phyloP scores from a whole-genome alignment of 2,888 invertebrate species.

The Muschampia plurimacula region DNA sequence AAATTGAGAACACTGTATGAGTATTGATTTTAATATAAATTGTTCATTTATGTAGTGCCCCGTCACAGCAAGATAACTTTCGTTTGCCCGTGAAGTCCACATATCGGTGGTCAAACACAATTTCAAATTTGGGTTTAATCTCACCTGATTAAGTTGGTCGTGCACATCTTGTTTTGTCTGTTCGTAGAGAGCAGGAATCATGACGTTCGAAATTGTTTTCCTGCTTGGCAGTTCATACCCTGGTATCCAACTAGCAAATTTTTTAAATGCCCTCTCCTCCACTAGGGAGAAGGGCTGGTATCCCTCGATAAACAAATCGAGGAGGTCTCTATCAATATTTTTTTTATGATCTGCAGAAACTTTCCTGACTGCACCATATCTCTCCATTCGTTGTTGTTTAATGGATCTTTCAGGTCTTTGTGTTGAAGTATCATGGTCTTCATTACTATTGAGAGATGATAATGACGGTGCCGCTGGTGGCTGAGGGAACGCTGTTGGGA shows the following conservation, averaged over 20 bases:
- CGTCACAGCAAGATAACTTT: slow-evolving; percentile 7
- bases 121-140: too few species aligned
- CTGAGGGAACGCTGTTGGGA: too few species aligned
- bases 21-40: slow-evolving; percentile 9
- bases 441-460: too few species aligned
- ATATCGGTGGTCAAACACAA: not conserved
- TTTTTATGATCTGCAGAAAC: too few species aligned
- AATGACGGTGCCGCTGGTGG: too few species aligned
- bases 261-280: slow-evolving; percentile 44
- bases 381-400: too few species aligned
- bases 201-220: slow-evolving; percentile 40
- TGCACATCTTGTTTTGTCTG: slow-evolving; percentile 30
- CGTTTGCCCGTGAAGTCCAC: not conserved
- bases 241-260: slow-evolving; percentile 43
- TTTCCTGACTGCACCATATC: too few species aligned
- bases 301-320: slow-evolving; percentile 41
- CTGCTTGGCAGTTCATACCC: slow-evolving; percentile 44
- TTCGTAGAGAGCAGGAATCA: too few species aligned
- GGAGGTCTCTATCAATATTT: too few species aligned
- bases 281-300: slow-evolving; percentile 45
- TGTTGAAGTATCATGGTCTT: too few species aligned
- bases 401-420: too few species aligned
- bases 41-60: slow-evolving; percentile 8
- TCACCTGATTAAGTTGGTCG: not conserved
- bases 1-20: too few species aligned